Evolutionary conservation across 2,113 vertebrate species (phyloP), one percentile per base, ranked within the genome.

Genomic region (Gambusia holbrooki): DNA sequence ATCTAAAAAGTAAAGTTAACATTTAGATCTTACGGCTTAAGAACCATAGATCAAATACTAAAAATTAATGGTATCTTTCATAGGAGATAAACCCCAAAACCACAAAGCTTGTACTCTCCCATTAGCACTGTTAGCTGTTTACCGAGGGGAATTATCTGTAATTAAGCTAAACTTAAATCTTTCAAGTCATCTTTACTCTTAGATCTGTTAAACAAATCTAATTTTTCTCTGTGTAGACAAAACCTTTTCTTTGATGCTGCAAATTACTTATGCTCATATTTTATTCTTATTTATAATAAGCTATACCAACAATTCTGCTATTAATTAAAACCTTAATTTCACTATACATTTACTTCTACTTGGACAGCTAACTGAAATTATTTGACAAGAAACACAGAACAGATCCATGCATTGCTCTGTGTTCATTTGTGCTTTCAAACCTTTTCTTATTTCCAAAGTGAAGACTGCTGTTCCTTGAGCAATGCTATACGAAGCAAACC

Each of bases 291-390:
- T 58, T n/a, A 58, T 10, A 8, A 25, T n/a, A 58, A 58, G 22
- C 51, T 58, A 58, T 10, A 5, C 5, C 10, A 7, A 58, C 22
- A n/a, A 2, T 22, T 2, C 3, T 58, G 51, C 10, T 8, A 25
- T n/a, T 58, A 58, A n/a, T 58, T n/a, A 58, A 58, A 58, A 58
- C 17, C 51, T 25, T 58, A 25, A 69, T 83, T 72, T 66, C 66
- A 84, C 66, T 81, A 89, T 82, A 83, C 87, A 87, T 80, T 75
- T 72, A 89, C 87, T 86, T 78, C 19, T 72, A 81, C 66, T 88
- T 74, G 68, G 42, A 74, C 40, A 77, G 80, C 71, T 71, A 22
- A 22, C 29, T 4, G 27, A 87, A 90, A 89, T 60, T 72, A 87
- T 91, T 88, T 85, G 82, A 83, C 77, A 82, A 85, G 87, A 81